phyloP scores from a whole-genome alignment of 2,888 invertebrate genomes.

The Ormyrus thymus region DNA sequence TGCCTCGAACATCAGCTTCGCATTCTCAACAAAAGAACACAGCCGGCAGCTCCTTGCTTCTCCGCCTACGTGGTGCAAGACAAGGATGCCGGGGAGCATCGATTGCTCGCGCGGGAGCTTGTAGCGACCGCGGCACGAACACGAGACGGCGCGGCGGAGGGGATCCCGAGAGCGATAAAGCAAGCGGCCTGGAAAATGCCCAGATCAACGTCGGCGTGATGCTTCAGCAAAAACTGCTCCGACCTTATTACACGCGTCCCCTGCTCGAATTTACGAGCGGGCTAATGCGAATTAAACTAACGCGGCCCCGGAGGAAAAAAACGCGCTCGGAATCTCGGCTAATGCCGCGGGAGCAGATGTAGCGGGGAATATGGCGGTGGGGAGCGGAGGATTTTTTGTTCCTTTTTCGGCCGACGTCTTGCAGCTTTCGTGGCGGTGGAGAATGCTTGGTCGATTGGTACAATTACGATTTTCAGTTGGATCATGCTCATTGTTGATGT shows the following conservation, averaged over 20 bases:
- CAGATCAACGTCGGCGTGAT: slow-evolving; percentile 68
- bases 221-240: slow-evolving; percentile 71
- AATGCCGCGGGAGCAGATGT: too few species aligned
- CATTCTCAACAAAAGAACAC: too few species aligned
- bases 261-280: slow-evolving; percentile 70
- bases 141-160: slow-evolving; percentile 56
- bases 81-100: background rate
- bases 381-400: too few species aligned
- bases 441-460: too few species aligned
- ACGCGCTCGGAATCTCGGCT: background rate
- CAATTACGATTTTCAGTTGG: too few species aligned
- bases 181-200: slow-evolving; percentile 72
- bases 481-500: too few species aligned
- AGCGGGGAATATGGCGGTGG: too few species aligned
- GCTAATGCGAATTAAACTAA: slow-evolving; percentile 70
- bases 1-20: too few species aligned
- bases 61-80: too few species aligned
- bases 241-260: slow-evolving; percentile 45
- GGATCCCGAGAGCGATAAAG: slow-evolving; percentile 65
- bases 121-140: background rate
- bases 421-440: too few species aligned
- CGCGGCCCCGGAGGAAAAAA: background rate
- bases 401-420: too few species aligned
- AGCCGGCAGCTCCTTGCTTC: too few species aligned
- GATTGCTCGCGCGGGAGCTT: slow-evolving; percentile 1